Evolutionary conservation across 2,113 vertebrate genomes (phyloP).

Genomic region (Tetrax tetrax): DNA sequence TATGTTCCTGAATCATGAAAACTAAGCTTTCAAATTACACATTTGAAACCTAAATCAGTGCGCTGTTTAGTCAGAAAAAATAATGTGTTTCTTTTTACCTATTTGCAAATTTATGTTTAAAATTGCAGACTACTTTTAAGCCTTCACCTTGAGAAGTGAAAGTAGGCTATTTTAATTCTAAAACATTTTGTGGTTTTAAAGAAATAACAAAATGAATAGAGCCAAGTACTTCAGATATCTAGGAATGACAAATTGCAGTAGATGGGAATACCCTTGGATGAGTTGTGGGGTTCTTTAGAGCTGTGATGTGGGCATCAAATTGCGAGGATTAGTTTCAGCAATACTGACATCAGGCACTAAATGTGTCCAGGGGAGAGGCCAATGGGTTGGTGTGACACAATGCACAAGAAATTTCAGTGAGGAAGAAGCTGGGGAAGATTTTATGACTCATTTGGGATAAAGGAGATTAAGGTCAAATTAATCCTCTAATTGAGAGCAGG

Average conservation of each 20-base stretch:
- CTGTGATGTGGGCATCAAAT: neutral
- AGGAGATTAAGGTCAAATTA: neutral
- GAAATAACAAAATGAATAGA: neutral
- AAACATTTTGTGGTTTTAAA: constrained; percentile 11
- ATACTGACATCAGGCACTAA: neutral
- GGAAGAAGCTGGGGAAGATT: neutral
- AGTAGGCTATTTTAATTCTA: neutral
- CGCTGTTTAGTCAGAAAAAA: neutral
- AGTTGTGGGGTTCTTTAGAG: neutral
- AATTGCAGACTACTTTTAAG: neutral
- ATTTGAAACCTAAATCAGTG: neutral
- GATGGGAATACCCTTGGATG: neutral
- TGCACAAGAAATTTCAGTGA: neutral
- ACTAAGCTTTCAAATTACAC: neutral
- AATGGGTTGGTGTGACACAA: accelerated
- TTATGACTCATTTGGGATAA: neutral
- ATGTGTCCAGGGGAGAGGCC: neutral
- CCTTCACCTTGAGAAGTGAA: neutral
- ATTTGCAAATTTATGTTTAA: neutral
- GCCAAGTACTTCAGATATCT: neutral
- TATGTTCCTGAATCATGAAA: neutral
- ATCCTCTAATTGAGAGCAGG: neutral
- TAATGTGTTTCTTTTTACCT: neutral
- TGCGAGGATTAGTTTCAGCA: neutral
- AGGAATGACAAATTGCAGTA: neutral